Percentiles rank a stretch among this genome's conserved stretches.
Evolutionary conservation across 2,888 invertebrate species (phyloP).

Genomic region (Oxyscelio sp.): DNA sequence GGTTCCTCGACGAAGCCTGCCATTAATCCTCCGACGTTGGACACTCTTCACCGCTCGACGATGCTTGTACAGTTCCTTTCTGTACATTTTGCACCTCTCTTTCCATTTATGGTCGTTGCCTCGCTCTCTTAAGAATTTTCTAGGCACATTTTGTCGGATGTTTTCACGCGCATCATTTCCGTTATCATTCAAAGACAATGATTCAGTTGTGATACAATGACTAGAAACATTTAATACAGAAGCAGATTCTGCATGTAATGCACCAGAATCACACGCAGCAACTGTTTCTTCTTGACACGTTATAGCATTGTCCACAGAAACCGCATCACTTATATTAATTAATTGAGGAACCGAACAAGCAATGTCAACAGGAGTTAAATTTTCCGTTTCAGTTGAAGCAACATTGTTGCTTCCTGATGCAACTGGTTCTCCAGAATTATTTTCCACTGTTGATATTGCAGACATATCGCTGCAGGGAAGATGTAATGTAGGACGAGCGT

Average conservation of each 20-base stretch:
- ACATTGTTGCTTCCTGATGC: constrained; percentile 11
- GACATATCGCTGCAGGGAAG: not conserved
- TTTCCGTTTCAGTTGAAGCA: constrained; percentile 3
- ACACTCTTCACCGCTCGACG: too few relatives aligned
- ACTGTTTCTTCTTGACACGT: constrained; percentile 1
- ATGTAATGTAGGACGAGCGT: constrained; percentile 18
- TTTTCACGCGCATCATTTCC: too few relatives aligned
- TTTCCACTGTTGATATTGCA: not conserved
- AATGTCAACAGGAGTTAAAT: not conserved
- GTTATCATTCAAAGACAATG: too few relatives aligned
- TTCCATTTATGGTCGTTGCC: too few relatives aligned
- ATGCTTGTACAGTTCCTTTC: too few relatives aligned
- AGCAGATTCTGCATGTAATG: not conserved
- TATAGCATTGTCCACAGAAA: not conserved
- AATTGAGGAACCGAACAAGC: not conserved
- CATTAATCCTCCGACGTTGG: not conserved
- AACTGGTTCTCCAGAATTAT: not conserved
- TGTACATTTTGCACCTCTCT: too few relatives aligned
- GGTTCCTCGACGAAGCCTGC: constrained; percentile 6
- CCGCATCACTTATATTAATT: not conserved
- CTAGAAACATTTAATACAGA: too few relatives aligned
- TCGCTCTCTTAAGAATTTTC: too few relatives aligned
- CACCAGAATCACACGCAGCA: constrained; percentile 5
- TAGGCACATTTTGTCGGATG: too few relatives aligned
- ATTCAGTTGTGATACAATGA: too few relatives aligned